Evolutionary conservation across 2,888 invertebrate genomes (phyloP).

Genomic region (Cabera pusaria): DNA sequence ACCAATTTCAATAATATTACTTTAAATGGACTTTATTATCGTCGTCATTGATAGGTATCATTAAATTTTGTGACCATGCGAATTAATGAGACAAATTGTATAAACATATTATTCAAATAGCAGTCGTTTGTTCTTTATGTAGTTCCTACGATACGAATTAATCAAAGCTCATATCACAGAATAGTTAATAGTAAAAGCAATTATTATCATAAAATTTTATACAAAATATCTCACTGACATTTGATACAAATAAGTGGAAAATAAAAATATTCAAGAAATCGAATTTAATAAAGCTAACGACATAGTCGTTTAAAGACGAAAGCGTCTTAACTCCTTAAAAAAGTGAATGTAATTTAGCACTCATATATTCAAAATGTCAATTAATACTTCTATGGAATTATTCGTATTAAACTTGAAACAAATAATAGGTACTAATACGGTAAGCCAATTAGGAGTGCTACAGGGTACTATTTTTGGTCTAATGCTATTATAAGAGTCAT

Average conservation of each 20-base stretch:
- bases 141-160: conserved; percentile 9
- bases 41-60: conserved; percentile 4
- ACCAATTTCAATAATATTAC: conserved; percentile 7
- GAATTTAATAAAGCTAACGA: conserved; percentile 8
- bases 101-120: conserved; percentile 16
- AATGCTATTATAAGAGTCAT: background rate
- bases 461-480: conserved; percentile 8
- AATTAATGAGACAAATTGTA: conserved; percentile 11
- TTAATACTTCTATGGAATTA: too few relatives aligned
- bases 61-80: conserved; percentile 13
- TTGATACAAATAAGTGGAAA: conserved; percentile 7
- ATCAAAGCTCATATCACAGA: conserved; percentile 13
- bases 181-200: conserved; percentile 7
- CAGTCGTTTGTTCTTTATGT: conserved; percentile 9
- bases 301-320: background rate
- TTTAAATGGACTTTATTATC: conserved; percentile 7
- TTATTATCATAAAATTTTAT: too few relatives aligned
- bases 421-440: too few relatives aligned
- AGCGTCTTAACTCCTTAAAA: too few relatives aligned
- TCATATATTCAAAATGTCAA: too few relatives aligned
- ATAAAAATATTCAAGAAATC: conserved; percentile 10
- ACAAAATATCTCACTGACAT: conserved; percentile 13
- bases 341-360: too few relatives aligned
- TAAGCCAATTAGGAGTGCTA: too few relatives aligned
- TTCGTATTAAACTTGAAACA: too few relatives aligned